phyloP scores from a whole-genome alignment of 2,888 invertebrate species.

The Stenodera caucasica region DNA sequence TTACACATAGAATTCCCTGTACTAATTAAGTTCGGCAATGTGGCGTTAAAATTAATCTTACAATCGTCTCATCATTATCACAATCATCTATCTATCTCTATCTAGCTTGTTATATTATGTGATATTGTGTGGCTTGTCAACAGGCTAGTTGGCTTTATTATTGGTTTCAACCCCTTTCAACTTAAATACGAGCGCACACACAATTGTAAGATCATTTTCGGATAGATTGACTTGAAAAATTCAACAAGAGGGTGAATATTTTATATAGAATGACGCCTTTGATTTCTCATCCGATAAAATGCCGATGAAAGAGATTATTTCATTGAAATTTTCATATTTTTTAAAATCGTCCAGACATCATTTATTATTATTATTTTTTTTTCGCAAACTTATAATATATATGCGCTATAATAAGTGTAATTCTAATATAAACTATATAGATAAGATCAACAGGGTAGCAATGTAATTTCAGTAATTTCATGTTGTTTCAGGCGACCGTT shows the following conservation, averaged over 20 bases:
- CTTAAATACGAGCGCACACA: neutral
- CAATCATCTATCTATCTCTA: neutral
- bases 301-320: neutral
- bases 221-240: neutral
- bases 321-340: too few relatives aligned
- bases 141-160: constrained; percentile 14
- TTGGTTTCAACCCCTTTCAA: constrained; percentile 26
- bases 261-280: neutral
- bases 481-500: constrained; percentile 15
- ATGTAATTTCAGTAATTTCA: constrained; percentile 28
- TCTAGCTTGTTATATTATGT: neutral
- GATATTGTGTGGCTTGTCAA: constrained; percentile 17
- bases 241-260: neutral
- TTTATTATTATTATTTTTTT: neutral
- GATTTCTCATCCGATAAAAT: constrained; percentile 1
- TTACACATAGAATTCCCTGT: constrained; percentile 24
- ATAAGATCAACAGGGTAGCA: constrained; percentile 4
- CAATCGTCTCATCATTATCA: constrained; percentile 15
- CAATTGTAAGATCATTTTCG: constrained; percentile 6
- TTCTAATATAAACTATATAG: neutral
- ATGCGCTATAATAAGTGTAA: constrained; percentile 1
- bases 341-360: too few relatives aligned
- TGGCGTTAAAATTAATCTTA: constrained; percentile 38
- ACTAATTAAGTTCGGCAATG: constrained; percentile 37
- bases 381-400: neutral